Evolutionary conservation across 1,140 invertebrate species (phyloP).

Genomic region (Meloidogyne hapla): DNA sequence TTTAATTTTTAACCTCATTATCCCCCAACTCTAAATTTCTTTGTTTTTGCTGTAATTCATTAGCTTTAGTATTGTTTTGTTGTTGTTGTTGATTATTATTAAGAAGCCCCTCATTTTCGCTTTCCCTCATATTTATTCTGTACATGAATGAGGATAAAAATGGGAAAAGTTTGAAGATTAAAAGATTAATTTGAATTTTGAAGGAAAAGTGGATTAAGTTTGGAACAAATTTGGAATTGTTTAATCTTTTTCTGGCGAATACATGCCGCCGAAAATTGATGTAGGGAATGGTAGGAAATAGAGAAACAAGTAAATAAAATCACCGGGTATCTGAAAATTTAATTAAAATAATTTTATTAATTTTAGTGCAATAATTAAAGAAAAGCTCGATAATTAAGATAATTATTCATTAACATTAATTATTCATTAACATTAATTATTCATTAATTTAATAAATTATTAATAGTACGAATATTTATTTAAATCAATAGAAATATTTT

Average conservation of each 20-base stretch:
- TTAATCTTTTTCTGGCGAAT: not conserved
- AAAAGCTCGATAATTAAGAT: too few relatives aligned
- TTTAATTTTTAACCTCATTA: not conserved
- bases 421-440: too few relatives aligned
- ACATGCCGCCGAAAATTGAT: not conserved
- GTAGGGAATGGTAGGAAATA: not conserved
- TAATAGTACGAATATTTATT: not conserved
- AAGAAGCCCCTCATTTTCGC: slow-evolving; percentile 2
- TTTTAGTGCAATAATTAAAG: not conserved
- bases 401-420: too few relatives aligned
- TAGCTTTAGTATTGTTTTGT: not conserved
- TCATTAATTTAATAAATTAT: too few relatives aligned
- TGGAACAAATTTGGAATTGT: not conserved
- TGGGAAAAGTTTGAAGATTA: slow-evolving; percentile 1
- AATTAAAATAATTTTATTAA: not conserved
- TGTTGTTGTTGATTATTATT: not conserved
- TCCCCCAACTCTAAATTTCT: not conserved
- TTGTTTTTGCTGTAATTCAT: not conserved
- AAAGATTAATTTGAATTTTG: not conserved
- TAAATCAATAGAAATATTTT: not conserved
- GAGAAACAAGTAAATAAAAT: not conserved
- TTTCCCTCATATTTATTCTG: slow-evolving; percentile 1
- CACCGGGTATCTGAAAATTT: not conserved
- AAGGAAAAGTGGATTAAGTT: not conserved
- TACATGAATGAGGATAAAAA: not conserved